Conservation (phyloP, 2,888 invertebrate species). For the Shargacucullia verbasci region DNA sequence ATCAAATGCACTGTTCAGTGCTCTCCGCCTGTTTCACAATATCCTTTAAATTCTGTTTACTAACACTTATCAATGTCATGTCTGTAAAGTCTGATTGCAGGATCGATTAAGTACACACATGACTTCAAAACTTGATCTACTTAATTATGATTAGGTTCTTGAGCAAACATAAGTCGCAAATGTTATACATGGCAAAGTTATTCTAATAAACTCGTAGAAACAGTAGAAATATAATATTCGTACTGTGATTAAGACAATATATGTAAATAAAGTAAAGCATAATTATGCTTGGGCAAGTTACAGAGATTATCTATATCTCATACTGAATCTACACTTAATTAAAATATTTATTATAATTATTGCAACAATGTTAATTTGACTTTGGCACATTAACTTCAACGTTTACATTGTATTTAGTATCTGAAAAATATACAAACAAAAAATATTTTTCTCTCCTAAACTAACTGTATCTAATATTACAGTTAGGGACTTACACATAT, state of each 20-base stretch:
- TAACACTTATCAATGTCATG: constrained; percentile 25
- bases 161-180: constrained; percentile 69
- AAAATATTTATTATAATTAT: constrained; percentile 65
- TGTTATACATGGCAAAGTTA: constrained; percentile 37
- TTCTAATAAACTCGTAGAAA: constrained; percentile 33
- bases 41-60: background rate
- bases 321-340: constrained; percentile 54
- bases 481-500: constrained; percentile 20
- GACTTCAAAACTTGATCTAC: constrained; percentile 37
- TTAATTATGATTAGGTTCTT: constrained; percentile 67
- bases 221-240: constrained; percentile 21
- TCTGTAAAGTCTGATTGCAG: constrained; percentile 29
- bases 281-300: constrained; percentile 51
- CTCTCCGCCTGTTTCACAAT: background rate
- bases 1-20: constrained; percentile 3
- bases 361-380: constrained; percentile 75
- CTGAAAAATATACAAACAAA: constrained; percentile 36
- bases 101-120: constrained; percentile 49
- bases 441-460: constrained; percentile 29
- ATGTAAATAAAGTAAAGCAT: constrained; percentile 23
- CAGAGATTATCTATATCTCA: constrained; percentile 46
- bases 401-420: constrained; percentile 52
- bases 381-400: constrained; percentile 79
- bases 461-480: constrained; percentile 17
- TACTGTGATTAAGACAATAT: constrained; percentile 29